A percentile compares a stretch with the other conserved stretches of the same genome.
These are phyloP conservation scores for Meandrusa payeni DNA, from an alignment of 2,888 invertebrate genomes.

Conservation along the genomic window DNA sequence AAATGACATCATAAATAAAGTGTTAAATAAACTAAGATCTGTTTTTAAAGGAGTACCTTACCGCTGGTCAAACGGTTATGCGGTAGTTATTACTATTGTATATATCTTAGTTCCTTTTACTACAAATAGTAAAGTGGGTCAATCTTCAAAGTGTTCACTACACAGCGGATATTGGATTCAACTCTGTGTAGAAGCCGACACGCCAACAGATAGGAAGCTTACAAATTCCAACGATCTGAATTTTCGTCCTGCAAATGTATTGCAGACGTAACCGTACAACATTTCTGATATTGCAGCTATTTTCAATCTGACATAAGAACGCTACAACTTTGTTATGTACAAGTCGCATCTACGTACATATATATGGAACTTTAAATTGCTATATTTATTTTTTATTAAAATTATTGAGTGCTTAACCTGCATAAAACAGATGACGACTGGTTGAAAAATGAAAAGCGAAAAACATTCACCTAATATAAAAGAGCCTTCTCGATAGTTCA, in stretches of 20 bases:
- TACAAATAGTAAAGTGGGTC: constrained; percentile 3
- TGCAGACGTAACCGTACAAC: neutral
- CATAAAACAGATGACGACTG: too few relatives aligned
- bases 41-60: too few relatives aligned
- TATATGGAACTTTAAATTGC: neutral
- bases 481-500: too few relatives aligned
- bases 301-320: neutral
- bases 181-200: constrained; percentile 2
- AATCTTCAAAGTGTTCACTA: neutral
- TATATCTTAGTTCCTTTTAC: too few relatives aligned
- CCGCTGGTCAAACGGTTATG: too few relatives aligned
- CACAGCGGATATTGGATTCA: constrained; percentile 6
- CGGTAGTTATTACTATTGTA: too few relatives aligned
- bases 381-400: neutral
- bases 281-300: constrained; percentile 5
- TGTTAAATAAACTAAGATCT: too few relatives aligned
- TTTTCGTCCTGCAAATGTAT: neutral
- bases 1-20: too few relatives aligned
- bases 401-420: too few relatives aligned
- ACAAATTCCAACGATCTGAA: constrained; percentile 4
- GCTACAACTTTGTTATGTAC: neutral
- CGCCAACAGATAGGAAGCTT: neutral
- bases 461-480: too few relatives aligned
- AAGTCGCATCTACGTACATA: too few relatives aligned
- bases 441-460: too few relatives aligned